Base-by-base conservation (phyloP, 2,797 vertebrate genomes). In the Rhinoraja longicauda region DNA sequence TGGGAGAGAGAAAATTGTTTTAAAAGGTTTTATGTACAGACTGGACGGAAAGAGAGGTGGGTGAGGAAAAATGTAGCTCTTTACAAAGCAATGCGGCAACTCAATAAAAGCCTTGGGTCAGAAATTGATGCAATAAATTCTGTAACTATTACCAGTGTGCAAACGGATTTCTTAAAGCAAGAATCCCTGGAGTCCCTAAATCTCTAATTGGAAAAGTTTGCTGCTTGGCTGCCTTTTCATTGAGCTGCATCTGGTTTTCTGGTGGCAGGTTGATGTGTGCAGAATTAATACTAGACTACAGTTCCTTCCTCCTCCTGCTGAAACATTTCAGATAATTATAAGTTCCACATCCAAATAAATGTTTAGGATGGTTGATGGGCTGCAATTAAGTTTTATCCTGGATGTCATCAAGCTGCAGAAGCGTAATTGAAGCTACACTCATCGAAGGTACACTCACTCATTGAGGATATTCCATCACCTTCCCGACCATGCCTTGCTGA, bases 81-180 rank as follows among this genome's bases (percentile, higher is more conserved):
- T 62, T 59, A n/a, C 1, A 84, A 86, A 86, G 57, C 82, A 64
- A 64, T 86, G 82, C n/a, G 57, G 57, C 57, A n/a, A 57, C 5
- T 86, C 82, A 86, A 21, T 88, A 67, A 88, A 72, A 88, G 13
- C 36, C 84, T 64, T 64, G n/a, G 59, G 17, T 88, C 59, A 64
- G 59, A 62, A 88, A 32, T 32, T 10, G 17, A 8, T 32, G 29
- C 59, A 88, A 88, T 13, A 36, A 67, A 21, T 32, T 62, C 15
- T 67, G 15, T 67, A 24, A n/a, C n/a, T 67, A 19, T 88, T 21
- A 88, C 59, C 84, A 88, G 36, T 62, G 29, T 62, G 17, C 36
- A 15, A 29, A 86, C 59, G 57, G 53, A 29, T 32, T 62, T 86
- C 57, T n/a, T 86, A 59, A 86, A 86, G 0, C 1, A 62, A 62